Base-by-base conservation (phyloP, 92 coral and sea anemone species). In the Parazoanthus atlanticus region DNA sequence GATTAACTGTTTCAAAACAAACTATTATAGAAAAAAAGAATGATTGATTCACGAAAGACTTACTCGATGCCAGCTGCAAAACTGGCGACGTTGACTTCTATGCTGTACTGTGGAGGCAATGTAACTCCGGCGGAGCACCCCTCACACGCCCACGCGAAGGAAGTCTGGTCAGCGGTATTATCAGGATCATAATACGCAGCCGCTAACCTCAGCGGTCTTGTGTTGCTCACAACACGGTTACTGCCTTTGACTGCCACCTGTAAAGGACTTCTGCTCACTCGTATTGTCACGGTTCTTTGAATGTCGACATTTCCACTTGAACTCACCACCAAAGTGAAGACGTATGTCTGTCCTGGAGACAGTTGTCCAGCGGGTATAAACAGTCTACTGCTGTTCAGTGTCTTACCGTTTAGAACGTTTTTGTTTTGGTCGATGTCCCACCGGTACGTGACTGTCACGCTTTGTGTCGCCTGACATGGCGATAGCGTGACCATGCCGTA, bases 171-270 rank as follows among this genome's bases (percentile, higher is more conserved):
- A 78, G 67, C 82, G 38, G 82, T 78, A 16, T 49, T 26, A 43
- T 78, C 82, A 26, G 82, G 82, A 43, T 78, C 82, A 25, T 26
- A 78, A 78, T 78, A 78, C 67, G 30, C 67, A 26, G 82, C 23
- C 15, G 66, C 23, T 19, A 78, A 15, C 33, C 36, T 78, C 82
- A 78, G 82, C n/a, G 66, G 82, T 2, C 23, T 78, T n/a, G 34
- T 49, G 82, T 28, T 78, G 12, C 82, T 47, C 17, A 78, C 65
- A 67, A 78, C 0, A 8, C 82, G 82, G 82, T 78, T 58, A 3
- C 82, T 65, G n/a, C 82, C 82, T 43, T 47, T 46, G 65, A 78
- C 54, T 78, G 40, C 82, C 54, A 78, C 31, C 13, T 10, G 65
- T 30, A 78, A 78, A 28, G 66, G 82, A 30, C 82, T 78, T 28